phyloP scores from a whole-genome alignment of 2,888 invertebrate genomes.

The Pristionchus entomophagus region DNA sequence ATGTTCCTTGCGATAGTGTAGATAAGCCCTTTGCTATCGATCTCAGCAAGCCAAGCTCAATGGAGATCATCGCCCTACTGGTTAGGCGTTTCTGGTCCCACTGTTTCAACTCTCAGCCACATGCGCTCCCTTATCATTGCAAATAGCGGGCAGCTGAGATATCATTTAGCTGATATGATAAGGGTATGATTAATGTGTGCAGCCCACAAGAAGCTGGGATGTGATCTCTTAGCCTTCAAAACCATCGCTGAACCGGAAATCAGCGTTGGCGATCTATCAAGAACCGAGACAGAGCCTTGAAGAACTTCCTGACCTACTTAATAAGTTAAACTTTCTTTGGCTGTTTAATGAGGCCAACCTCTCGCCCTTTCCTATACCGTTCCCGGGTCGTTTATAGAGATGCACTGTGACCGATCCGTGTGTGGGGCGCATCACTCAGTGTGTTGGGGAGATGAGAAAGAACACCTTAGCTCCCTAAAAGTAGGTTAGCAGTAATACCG shows the following conservation, averaged over 20 bases:
- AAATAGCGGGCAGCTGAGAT: neutral
- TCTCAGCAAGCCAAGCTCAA: too few species aligned
- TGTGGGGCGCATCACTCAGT: neutral
- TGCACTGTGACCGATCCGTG: neutral
- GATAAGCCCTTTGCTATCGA: neutral
- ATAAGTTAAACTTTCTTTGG: neutral
- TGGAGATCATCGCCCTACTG: neutral
- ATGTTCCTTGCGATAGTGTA: neutral
- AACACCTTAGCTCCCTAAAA: neutral
- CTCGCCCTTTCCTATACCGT: neutral
- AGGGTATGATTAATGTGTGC: neutral
- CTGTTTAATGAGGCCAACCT: neutral
- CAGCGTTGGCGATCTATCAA: neutral
- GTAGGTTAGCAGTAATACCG: neutral
- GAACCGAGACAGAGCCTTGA: neutral
- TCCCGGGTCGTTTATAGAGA: neutral
- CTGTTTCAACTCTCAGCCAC: neutral
- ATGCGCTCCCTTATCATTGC: neutral
- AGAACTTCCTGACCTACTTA: constrained; percentile 2
- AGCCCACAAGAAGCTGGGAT: neutral
- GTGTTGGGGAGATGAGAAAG: neutral
- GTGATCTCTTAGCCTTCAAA: neutral
- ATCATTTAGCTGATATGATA: constrained; percentile 12
- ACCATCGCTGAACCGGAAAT: neutral
- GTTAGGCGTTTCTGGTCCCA: neutral